Percentiles rank a stretch among this genome's conserved stretches.
These are phyloP conservation scores for Selene dorsalis DNA, from an alignment of 2,797 vertebrate species.

Conservation along the genomic window DNA sequence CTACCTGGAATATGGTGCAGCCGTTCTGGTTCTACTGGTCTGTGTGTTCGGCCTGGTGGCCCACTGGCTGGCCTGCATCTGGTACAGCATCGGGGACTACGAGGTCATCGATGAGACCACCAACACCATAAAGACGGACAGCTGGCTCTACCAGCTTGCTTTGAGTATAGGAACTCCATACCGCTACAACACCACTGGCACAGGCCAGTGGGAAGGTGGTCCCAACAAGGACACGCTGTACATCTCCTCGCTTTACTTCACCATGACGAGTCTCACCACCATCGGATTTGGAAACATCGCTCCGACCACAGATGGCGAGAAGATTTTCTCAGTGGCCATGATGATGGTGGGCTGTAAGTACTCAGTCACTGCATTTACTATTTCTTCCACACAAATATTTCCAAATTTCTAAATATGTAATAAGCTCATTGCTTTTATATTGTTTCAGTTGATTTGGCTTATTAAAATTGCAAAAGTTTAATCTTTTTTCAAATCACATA, in stretches of 20 bases:
- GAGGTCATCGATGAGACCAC: constrained; percentile 95
- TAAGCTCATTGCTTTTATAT: not conserved
- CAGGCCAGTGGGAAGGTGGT: constrained; percentile 95
- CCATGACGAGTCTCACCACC: constrained; percentile 99
- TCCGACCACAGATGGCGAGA: constrained; percentile 96
- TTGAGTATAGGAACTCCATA: constrained; percentile 93
- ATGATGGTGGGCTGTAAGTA: constrained; percentile 99
- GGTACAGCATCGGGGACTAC: constrained; percentile 98
- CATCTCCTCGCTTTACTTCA: constrained; percentile 98
- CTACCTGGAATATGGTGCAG: constrained; percentile 96
- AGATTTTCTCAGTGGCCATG: constrained; percentile 98
- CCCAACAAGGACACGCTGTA: constrained; percentile 97
- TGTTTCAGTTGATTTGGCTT: not conserved
- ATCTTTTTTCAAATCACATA: not conserved
- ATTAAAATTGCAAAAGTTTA: not conserved
- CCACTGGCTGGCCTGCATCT: constrained; percentile 98
- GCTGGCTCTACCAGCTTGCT: constrained; percentile 97
- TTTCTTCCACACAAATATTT: not conserved
- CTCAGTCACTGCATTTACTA: not conserved
- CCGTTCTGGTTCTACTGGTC: constrained; percentile 93
- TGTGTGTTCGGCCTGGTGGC: constrained; percentile 97
- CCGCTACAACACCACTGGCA: constrained; percentile 92
- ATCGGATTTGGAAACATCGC: constrained; percentile 99
- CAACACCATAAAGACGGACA: constrained; percentile 94
- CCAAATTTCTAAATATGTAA: constrained; percentile 6